phyloP scores from a whole-genome alignment of 2,797 vertebrate species.

The Gymnothorax javanicus region DNA sequence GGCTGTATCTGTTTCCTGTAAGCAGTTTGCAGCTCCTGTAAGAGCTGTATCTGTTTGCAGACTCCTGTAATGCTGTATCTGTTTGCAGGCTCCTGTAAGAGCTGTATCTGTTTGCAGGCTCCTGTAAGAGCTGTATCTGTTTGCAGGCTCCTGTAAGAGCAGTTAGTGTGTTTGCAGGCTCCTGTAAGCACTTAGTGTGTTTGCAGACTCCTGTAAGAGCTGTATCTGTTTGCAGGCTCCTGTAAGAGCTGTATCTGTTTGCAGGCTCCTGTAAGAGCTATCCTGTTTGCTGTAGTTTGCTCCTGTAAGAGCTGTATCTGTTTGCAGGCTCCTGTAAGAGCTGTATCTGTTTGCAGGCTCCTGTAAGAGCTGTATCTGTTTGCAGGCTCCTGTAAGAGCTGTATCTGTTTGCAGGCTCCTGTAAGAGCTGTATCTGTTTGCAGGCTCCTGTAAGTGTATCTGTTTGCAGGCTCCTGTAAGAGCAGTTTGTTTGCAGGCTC shows the following conservation, averaged over 20 bases:
- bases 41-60: no score
- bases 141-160: not conserved
- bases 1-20: not conserved
- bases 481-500: not conserved
- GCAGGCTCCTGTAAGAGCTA: not conserved
- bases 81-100: no score
- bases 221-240: not conserved
- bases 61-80: no score
- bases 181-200: not conserved
- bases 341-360: not conserved
- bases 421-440: not conserved
- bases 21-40: not conserved
- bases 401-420: not conserved
- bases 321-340: not conserved
- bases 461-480: not conserved
- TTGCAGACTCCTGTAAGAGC: not conserved
- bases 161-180: no score
- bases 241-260: not conserved
- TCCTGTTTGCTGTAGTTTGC: no score
- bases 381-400: no score
- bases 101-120: no score
- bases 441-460: not conserved
- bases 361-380: conserved; percentile 40
- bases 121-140: not conserved
- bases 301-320: not conserved